Evolutionary conservation across 2,113 vertebrate species (phyloP).

Genomic region (Clupea harengus): DNA sequence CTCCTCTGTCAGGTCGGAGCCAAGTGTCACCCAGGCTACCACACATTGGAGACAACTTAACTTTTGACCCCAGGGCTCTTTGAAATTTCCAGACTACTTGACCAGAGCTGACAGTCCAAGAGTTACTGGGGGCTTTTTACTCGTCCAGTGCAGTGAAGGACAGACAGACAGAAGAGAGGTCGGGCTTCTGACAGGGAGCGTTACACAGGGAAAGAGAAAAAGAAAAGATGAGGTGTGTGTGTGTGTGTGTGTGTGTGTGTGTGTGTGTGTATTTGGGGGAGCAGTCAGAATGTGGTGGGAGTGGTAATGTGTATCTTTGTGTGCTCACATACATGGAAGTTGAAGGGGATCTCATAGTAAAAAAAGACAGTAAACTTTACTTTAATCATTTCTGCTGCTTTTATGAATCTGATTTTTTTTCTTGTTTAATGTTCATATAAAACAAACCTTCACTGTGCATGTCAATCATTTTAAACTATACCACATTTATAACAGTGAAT

Average conservation of each 20-base stretch:
- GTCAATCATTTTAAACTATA: background rate
- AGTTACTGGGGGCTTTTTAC: slow-evolving; percentile 58
- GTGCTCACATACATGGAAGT: background rate
- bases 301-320: background rate
- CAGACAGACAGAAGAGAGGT: background rate
- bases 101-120: slow-evolving; percentile 71
- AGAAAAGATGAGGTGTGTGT: background rate
- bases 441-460: background rate
- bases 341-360: too few species aligned
- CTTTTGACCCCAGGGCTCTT: slow-evolving; percentile 74
- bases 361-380: too few species aligned
- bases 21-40: slow-evolving; percentile 72
- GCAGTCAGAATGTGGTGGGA: background rate
- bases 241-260: background rate
- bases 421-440: background rate
- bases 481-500: background rate
- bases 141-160: slow-evolving; percentile 57
- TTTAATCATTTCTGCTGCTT: too few species aligned
- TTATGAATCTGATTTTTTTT: background rate
- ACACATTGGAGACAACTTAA: slow-evolving; percentile 81
- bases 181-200: slow-evolving; percentile 7
- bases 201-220: slow-evolving; percentile 37
- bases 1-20: slow-evolving; percentile 55
- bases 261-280: background rate
- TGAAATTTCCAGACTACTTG: slow-evolving; percentile 77